Evolutionary conservation across 2,113 vertebrate genomes (phyloP).

Genomic region (Corythornis vintsioides): DNA sequence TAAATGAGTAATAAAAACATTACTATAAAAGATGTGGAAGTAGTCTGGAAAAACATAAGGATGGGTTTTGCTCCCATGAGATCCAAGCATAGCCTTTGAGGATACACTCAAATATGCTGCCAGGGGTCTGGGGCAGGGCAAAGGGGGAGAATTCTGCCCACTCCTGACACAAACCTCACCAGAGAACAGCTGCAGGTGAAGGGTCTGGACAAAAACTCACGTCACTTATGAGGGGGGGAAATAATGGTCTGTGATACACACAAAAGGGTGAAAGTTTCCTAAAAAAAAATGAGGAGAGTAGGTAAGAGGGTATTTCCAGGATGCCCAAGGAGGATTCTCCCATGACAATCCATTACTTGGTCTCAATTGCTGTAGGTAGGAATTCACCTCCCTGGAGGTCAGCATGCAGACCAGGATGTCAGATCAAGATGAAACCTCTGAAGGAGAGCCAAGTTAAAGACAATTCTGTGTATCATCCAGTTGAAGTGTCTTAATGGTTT

Average conservation of each 20-base stretch:
- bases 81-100: background rate
- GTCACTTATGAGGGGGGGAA: rapidly evolving
- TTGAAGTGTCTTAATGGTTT: background rate
- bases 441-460: background rate
- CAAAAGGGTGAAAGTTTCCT: background rate
- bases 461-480: background rate
- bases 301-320: background rate
- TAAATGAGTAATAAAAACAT: background rate
- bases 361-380: background rate
- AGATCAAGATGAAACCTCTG: background rate
- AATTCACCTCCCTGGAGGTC: background rate
- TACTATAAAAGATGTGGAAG: background rate
- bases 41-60: background rate
- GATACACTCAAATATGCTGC: background rate
- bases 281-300: background rate
- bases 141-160: background rate
- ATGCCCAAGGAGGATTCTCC: background rate
- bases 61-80: background rate
- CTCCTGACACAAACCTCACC: background rate
- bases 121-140: background rate
- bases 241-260: background rate
- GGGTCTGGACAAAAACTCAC: background rate
- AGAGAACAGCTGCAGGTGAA: background rate
- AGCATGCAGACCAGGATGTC: rapidly evolving
- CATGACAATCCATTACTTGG: background rate